Conservation (phyloP, 2,888 invertebrate species). For the Agapostemon virescens region DNA sequence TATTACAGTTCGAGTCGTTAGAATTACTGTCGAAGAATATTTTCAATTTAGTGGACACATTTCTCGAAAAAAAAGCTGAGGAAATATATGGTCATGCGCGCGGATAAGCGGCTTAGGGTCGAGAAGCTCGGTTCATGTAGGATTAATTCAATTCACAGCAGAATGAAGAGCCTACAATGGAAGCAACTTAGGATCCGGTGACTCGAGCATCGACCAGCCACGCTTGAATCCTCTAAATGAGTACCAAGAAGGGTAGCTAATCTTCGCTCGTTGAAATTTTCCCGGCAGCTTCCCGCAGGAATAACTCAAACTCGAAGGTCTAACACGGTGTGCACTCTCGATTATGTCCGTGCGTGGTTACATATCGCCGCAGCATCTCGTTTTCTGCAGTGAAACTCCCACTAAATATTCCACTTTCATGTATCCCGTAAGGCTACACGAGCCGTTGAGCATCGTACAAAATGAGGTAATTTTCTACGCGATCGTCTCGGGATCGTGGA, state of each 20-base stretch:
- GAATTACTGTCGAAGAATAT: not conserved
- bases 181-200: constrained; percentile 4
- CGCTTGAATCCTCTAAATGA: not conserved
- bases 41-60: not conserved
- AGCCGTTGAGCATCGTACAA: constrained; percentile 15
- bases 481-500: constrained; percentile 1
- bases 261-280: not conserved
- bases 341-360: not conserved
- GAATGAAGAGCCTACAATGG: constrained; percentile 5
- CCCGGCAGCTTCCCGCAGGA: not conserved
- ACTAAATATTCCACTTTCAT: constrained; percentile 47
- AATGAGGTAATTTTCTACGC: constrained; percentile 46
- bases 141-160: constrained; percentile 4
- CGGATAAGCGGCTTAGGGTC: not conserved
- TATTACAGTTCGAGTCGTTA: not conserved
- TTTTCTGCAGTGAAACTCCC: constrained; percentile 40
- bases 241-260: not conserved
- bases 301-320: not conserved
- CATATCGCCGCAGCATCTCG: constrained; percentile 26
- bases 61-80: not conserved
- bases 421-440: constrained; percentile 24
- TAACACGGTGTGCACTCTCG: not conserved
- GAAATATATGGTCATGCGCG: not conserved
- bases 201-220: not conserved
- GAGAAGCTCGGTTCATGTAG: not conserved